Conservation (phyloP, 2,797 vertebrate genomes). For the Pitangus sulphuratus region DNA sequence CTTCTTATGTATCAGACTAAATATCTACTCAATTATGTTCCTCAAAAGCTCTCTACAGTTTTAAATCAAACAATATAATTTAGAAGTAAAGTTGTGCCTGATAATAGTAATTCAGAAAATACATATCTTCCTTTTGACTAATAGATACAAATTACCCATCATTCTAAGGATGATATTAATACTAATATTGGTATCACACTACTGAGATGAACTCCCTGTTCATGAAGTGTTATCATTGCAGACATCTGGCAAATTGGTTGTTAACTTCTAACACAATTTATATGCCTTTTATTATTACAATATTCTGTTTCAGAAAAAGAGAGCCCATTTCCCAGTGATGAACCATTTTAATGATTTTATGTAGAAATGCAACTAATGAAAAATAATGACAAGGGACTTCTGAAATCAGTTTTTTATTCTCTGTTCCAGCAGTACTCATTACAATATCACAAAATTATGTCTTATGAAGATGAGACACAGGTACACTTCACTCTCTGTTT, state of each 20-base stretch:
- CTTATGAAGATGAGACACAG: slow-evolving; percentile 11
- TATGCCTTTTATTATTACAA: slow-evolving; percentile 66
- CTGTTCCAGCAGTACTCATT: slow-evolving; percentile 23
- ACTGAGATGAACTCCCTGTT: slow-evolving; percentile 56
- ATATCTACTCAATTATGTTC: slow-evolving; percentile 35
- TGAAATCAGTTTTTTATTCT: slow-evolving; percentile 40
- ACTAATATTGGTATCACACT: slow-evolving; percentile 53
- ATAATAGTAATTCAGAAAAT: slow-evolving; percentile 60
- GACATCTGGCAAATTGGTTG: slow-evolving; percentile 72
- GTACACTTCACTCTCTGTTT: slow-evolving; percentile 21
- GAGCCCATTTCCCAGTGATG: slow-evolving; percentile 33
- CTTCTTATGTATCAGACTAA: slow-evolving; percentile 32
- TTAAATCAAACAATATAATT: slow-evolving; percentile 62
- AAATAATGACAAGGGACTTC: slow-evolving; percentile 45
- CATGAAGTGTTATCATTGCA: slow-evolving; percentile 63
- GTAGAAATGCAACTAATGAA: slow-evolving; percentile 64
- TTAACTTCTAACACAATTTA: slow-evolving; percentile 68
- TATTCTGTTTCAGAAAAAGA: slow-evolving; percentile 52
- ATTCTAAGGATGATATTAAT: slow-evolving; percentile 66
- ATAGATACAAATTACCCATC: slow-evolving; percentile 62
- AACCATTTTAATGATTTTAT: slow-evolving; percentile 63
- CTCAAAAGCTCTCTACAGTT: slow-evolving; percentile 44
- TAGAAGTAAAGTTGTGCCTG: slow-evolving; percentile 33
- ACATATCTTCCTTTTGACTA: slow-evolving; percentile 57
- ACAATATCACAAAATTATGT: slow-evolving; percentile 49